Evolutionary conservation across 2,113 vertebrate species (phyloP).

Genomic region (Gasterosteus aculeatus): DNA sequence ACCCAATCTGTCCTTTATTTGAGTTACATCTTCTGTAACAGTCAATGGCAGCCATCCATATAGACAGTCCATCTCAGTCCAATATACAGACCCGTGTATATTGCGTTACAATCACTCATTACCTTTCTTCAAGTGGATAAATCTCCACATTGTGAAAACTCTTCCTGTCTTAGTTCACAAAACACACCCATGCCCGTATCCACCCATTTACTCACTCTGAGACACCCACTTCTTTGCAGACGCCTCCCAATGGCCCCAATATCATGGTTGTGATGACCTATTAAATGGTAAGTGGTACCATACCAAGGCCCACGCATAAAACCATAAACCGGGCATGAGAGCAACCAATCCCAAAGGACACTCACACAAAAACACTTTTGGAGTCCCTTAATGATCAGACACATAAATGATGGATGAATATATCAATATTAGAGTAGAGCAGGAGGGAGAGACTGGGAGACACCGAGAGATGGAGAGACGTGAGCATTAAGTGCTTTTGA

Average conservation of each 20-base stretch:
- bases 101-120: neutral
- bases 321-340: slow-evolving; percentile 68
- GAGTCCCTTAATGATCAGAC: slow-evolving; percentile 74
- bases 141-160: neutral
- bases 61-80: neutral
- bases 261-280: slow-evolving; percentile 70
- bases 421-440: slow-evolving; percentile 72
- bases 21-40: slow-evolving; percentile 23
- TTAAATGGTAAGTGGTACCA: slow-evolving; percentile 78
- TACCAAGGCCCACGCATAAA: slow-evolving; percentile 60
- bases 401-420: slow-evolving; percentile 78
- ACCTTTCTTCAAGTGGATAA: neutral
- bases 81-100: neutral
- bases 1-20: slow-evolving; percentile 27
- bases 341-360: slow-evolving; percentile 62
- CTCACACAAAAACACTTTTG: slow-evolving; percentile 51
- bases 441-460: slow-evolving; percentile 39
- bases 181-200: slow-evolving; percentile 43
- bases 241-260: slow-evolving; percentile 55
- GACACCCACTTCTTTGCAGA: slow-evolving; percentile 47
- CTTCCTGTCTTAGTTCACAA: slow-evolving; percentile 5
- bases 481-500: slow-evolving; percentile 65
- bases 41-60: neutral
- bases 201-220: slow-evolving; percentile 46
- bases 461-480: slow-evolving; percentile 44